Conservation (phyloP, 2,888 invertebrate species). For the Chelonus formosanus region DNA sequence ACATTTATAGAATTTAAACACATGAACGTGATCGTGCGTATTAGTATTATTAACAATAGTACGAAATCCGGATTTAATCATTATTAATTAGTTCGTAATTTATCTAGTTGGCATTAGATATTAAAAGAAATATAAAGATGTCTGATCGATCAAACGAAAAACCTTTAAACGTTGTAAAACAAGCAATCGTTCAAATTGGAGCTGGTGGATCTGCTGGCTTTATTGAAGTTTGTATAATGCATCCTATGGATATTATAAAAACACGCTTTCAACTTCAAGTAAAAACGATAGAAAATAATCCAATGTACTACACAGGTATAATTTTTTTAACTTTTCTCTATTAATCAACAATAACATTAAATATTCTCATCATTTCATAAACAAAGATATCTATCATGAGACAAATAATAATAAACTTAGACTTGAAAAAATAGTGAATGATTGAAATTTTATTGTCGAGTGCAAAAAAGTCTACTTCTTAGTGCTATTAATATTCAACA, state of each 20-base stretch:
- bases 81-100: too few species aligned
- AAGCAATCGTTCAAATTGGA: slow-evolving; percentile 82
- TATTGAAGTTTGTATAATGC: slow-evolving; percentile 95
- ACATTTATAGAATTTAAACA: not conserved
- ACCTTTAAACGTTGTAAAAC: slow-evolving; percentile 66
- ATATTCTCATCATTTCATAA: too few species aligned
- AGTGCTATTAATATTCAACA: too few species aligned
- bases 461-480: too few species aligned
- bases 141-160: slow-evolving; percentile 31
- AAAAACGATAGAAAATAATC: slow-evolving; percentile 55
- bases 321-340: not conserved
- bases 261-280: slow-evolving; percentile 85
- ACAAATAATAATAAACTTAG: too few species aligned
- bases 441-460: too few species aligned
- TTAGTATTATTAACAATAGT: too few species aligned
- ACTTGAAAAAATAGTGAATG: too few species aligned
- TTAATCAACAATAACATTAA: too few species aligned
- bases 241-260: slow-evolving; percentile 93
- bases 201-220: slow-evolving; percentile 92
- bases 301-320: slow-evolving; percentile 62
- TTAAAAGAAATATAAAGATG: slow-evolving; percentile 27
- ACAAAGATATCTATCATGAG: too few species aligned
- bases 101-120: too few species aligned
- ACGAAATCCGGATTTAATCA: too few species aligned
- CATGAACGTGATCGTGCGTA: not conserved